Base-by-base conservation (phyloP, 2,797 vertebrate species). In the Columba guinea region DNA sequence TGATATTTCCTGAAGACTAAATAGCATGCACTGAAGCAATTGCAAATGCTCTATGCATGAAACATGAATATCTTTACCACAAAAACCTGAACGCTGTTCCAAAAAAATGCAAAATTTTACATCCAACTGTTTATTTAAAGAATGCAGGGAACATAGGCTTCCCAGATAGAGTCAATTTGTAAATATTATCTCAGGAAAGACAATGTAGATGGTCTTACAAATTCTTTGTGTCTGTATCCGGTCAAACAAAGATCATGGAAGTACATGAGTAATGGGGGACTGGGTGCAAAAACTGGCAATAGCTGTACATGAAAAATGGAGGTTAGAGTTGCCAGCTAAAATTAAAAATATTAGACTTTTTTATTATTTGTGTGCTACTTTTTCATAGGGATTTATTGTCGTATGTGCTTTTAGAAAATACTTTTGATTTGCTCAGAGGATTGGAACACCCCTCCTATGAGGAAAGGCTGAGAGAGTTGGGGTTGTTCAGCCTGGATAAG, bases 1-100 rank as follows among this genome's bases (percentile, higher is more conserved):
- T 32, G 30, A 26, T 90, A 56, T 39, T 89, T 94, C 8, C 59
- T 89, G 56, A 65, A 87, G 78, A 51, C 59, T 52, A 75, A 90
- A 51, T 32, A 39, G 21, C 51, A 30, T 4, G 7, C 6, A 12
- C 18, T 89, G 37, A 78, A 48, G 26, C 39, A 17, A 52, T 87
- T 89, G 91, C 21, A 77, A 56, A 49, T 23, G 32, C 39, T 39
- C 21, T 30, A 35, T 75, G 9, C 11, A 41, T 44, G 60, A 83
- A 77, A 9, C 11, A 22, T 12, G 32, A 78, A 48, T 19, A 35
- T 21, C 8, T 67, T 85, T 67, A 21, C 24, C 67, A n/a, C 9
- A 63, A 91, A 73, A 87, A 28, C 6, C 26, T 52, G 13, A 93
- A 69, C 10, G 8, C 7, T 35, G 5, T 77, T 83, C 37, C 59